These are phyloP conservation scores for Tetragonisca angustula DNA, from an alignment of 2,888 invertebrate species.

Conservation along the genomic window DNA sequence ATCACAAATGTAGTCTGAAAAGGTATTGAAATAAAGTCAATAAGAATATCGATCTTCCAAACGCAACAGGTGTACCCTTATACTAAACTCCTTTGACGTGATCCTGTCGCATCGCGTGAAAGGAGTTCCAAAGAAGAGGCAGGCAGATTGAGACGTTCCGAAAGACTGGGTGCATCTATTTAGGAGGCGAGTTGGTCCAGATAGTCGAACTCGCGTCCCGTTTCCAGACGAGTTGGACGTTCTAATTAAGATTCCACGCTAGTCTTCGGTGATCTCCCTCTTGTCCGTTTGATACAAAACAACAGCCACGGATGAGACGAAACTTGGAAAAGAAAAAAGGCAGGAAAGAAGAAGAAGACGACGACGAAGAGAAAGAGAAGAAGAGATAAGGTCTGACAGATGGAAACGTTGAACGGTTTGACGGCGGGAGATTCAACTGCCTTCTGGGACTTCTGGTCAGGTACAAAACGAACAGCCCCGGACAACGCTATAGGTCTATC, in stretches of 20 bases:
- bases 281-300: conserved; percentile 51
- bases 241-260: conserved; percentile 68
- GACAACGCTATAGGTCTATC: background rate
- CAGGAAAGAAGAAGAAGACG: background rate
- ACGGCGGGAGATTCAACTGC: conserved; percentile 48
- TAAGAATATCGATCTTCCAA: background rate
- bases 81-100: conserved; percentile 39
- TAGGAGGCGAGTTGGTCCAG: background rate
- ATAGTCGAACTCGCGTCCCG: conserved; percentile 25
- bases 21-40: too few species aligned
- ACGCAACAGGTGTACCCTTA: conserved; percentile 36
- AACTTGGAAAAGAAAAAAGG: background rate
- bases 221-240: conserved; percentile 29
- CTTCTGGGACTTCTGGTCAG: conserved; percentile 31
- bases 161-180: conserved; percentile 21
- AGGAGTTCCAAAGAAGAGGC: background rate
- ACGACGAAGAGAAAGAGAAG: background rate
- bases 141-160: background rate
- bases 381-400: conserved; percentile 51
- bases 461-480: conserved; percentile 34
- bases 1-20: background rate
- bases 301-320: conserved; percentile 19
- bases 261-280: background rate
- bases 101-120: conserved; percentile 20
- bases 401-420: conserved; percentile 67